Evolutionary conservation across 2,113 vertebrate genomes (phyloP).

Genomic region (Andinoacara biseriatus): DNA sequence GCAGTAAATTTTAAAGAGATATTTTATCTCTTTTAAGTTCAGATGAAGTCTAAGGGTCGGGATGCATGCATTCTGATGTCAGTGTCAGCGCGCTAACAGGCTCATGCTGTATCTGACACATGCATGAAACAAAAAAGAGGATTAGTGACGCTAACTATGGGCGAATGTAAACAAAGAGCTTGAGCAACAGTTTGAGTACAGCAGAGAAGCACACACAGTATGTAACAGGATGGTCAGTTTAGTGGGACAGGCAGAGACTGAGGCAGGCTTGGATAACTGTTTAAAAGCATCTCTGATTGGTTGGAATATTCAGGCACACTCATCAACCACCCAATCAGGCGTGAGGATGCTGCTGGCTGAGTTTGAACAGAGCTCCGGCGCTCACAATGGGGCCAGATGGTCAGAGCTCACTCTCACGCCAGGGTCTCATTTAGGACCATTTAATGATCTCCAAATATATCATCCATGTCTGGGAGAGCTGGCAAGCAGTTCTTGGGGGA

Average conservation of each 20-base stretch:
- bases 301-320: slow-evolving; percentile 20
- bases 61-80: too few species aligned
- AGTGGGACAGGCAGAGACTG: background rate
- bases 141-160: background rate
- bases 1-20: background rate
- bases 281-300: slow-evolving; percentile 60
- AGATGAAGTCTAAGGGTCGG: too few species aligned
- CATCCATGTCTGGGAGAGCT: slow-evolving; percentile 72
- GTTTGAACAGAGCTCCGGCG: slow-evolving; percentile 52
- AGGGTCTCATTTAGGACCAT: slow-evolving; percentile 80
- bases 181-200: background rate
- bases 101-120: background rate
- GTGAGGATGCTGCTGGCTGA: slow-evolving; percentile 55
- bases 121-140: background rate
- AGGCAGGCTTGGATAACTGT: slow-evolving; percentile 33
- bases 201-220: background rate
- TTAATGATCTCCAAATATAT: slow-evolving; percentile 81
- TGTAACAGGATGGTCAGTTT: background rate
- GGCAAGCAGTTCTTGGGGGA: slow-evolving; percentile 64
- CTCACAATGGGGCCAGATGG: slow-evolving; percentile 81
- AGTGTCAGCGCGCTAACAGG: too few species aligned
- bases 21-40: background rate
- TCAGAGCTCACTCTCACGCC: slow-evolving; percentile 76
- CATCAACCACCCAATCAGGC: slow-evolving; percentile 64
- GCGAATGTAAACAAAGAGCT: background rate